Evolutionary conservation across 2,797 vertebrate species (phyloP), one percentile per base, ranked within the genome.

Genomic region (Potorous gilbertii): DNA sequence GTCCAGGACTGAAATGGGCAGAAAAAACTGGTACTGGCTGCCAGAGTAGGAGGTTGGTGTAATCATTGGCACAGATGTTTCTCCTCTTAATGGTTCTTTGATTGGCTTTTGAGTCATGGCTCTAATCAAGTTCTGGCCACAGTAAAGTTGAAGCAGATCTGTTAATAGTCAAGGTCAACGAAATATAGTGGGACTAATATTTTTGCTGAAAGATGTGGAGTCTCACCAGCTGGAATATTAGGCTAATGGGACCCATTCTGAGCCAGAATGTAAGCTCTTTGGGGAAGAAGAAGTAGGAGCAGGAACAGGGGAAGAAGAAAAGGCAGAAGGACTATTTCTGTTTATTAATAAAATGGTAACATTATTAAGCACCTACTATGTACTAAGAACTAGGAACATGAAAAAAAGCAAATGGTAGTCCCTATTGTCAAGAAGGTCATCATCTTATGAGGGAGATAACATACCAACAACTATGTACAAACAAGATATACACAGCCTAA

Each of bases 171-270:
- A 94, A 94, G 40, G 59, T 91, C 90, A 94, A 11, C 74, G 57
- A 91, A 74, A 56, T 91, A 56, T 40, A 50, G 54, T 91, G 90
- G 50, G 46, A 95, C 50, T 57, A 93, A 95, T 52, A 28, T 21
- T 21, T 46, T 59, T 24, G 59, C 0, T 74, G 55, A 93, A 95
- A 92, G 56, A 94, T n/a, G 94, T 14, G 16, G 29, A 93, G 46
- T 52, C 4, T 90, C 28, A 81, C 55, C 91, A 56, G 74, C 56
- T 54, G 66, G 9, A 34, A 27, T 27, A 1, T 27, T 92, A 1
- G 11, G 55, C 56, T 90, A 87, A 27, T n/a, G 56, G 50, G 55
- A 56, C 11, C 56, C 90, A 81, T 27, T 28, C 16, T 56, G 54
- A 89, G 14, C 54, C 74, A 81, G 34, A 59, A 31, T 91, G 46